Evolutionary conservation across 1,140 invertebrate species (phyloP), one percentile per base, ranked within the genome.

Genomic region (Hermetia illucens): DNA sequence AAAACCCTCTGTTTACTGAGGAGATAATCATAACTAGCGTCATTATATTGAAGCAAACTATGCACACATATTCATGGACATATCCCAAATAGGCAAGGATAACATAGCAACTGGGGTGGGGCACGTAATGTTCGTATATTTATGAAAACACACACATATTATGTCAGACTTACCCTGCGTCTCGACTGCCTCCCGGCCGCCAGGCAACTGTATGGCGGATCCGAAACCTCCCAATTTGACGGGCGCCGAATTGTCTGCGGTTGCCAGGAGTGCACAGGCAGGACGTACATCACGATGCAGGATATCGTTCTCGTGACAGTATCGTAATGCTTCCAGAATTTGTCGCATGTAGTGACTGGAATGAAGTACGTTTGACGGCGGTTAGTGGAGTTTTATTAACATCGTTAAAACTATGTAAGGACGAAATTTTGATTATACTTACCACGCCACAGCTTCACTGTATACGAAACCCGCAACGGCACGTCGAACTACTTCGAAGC

Each of bases 191-290:
- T 74, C 66, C 49, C 81, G 73, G 9, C 79, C 77, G 15, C 81
- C 75, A 8, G 82, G 79, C 41, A 96, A 68, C 56, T 95, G 90
- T 29, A 95, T 80, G 15, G 94, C 93, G 21, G 95, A 86, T 10
- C 93, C 90, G 59, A 98, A 98, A n/a, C 92, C 91, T 13, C 91
- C 89, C 19, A 98, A 67, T 66, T 98, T 98, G 44, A 98, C 85
- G 6, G 95, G 94, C 18, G 94, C 92, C 20, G 91, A 96, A 65
- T 97, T 98, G 61, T 98, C 94, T 51, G 88, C 83, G 29, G 84
- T 89, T 17, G 92, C 87, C 27, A 98, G 67, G 37, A 96, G 71
- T 19, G 94, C 86, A 70, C 89, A 94, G 52, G 95, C 90, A 16
- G 92, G 91, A 55, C 93, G 85, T 45, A 96, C 80, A 65, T 96